These are phyloP conservation scores for Dryomyza anilis DNA, from an alignment of 2,888 invertebrate species.

Conservation along the genomic window DNA sequence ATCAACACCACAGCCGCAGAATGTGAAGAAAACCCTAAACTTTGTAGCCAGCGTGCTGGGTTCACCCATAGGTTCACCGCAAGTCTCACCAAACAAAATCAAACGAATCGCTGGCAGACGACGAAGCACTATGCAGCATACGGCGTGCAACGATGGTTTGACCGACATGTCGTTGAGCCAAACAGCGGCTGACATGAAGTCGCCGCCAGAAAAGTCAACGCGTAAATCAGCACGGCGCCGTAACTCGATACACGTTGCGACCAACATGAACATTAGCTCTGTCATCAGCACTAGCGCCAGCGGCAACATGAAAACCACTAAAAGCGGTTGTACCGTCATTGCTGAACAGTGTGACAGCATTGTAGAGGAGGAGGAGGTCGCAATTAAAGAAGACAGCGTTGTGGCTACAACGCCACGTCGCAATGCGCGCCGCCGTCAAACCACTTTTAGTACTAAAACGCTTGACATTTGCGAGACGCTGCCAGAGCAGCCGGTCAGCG, in stretches of 20 bases:
- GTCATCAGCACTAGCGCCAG: too few species aligned
- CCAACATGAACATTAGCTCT: conserved; percentile 27
- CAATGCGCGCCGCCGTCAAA: conserved; percentile 10
- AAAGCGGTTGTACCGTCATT: conserved; percentile 26
- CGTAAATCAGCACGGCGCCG: conserved; percentile 38
- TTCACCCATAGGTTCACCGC: too few species aligned
- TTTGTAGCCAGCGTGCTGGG: conserved; percentile 5
- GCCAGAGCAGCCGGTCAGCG: neutral
- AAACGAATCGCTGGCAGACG: conserved; percentile 9
- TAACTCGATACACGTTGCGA: conserved; percentile 37
- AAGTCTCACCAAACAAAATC: neutral
- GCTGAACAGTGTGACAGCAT: conserved; percentile 27
- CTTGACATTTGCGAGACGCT: conserved; percentile 29
- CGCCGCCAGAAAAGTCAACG: conserved; percentile 14
- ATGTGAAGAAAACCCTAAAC: conserved; percentile 11
- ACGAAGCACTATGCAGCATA: conserved; percentile 22
- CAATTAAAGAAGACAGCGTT: neutral
- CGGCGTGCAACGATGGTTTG: too few species aligned
- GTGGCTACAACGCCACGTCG: neutral
- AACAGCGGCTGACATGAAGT: neutral
- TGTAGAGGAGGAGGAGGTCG: neutral
- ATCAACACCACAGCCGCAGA: neutral
- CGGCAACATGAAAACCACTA: too few species aligned
- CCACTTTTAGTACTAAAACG: conserved; percentile 36
- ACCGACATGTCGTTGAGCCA: conserved; percentile 15